phyloP scores from a whole-genome alignment of 2,113 vertebrate genomes.

The Syngnathus floridae region DNA sequence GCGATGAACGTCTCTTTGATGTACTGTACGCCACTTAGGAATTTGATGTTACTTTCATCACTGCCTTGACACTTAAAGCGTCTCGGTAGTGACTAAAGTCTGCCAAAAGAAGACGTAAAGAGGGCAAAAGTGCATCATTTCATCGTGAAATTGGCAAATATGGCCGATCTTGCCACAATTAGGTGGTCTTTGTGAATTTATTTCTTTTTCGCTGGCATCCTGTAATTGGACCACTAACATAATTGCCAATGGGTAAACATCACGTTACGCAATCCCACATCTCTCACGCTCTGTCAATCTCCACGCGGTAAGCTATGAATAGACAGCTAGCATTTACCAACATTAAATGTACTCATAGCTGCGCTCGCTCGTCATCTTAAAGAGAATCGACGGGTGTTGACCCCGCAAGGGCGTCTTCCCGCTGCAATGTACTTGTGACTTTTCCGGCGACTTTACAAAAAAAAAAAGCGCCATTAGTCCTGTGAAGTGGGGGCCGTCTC shows the following conservation, averaged over 20 bases:
- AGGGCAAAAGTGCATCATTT: not conserved
- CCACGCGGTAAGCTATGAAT: not conserved
- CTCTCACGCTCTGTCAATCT: not conserved
- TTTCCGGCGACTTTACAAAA: constrained; percentile 11
- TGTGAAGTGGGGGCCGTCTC: not conserved
- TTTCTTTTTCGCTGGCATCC: not conserved
- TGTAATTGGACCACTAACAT: not conserved
- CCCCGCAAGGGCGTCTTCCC: constrained; percentile 2
- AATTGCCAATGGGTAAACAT: not conserved
- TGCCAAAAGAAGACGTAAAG: too few species aligned
- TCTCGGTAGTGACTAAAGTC: not conserved
- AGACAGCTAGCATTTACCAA: not conserved
- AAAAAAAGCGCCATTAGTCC: constrained; percentile 26
- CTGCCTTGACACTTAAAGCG: not conserved
- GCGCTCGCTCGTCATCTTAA: too few species aligned
- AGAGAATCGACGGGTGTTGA: not conserved
- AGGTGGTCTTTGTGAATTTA: not conserved
- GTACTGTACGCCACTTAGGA: not conserved
- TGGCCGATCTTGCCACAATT: not conserved
- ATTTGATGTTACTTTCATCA: not conserved
- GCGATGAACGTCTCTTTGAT: not conserved
- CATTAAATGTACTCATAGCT: not conserved
- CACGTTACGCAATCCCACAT: not conserved
- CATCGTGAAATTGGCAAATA: not conserved
- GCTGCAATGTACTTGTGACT: constrained; percentile 6